Conservation (phyloP, 92 coral and sea anemone species). For the Zoanthus gigantus region DNA sequence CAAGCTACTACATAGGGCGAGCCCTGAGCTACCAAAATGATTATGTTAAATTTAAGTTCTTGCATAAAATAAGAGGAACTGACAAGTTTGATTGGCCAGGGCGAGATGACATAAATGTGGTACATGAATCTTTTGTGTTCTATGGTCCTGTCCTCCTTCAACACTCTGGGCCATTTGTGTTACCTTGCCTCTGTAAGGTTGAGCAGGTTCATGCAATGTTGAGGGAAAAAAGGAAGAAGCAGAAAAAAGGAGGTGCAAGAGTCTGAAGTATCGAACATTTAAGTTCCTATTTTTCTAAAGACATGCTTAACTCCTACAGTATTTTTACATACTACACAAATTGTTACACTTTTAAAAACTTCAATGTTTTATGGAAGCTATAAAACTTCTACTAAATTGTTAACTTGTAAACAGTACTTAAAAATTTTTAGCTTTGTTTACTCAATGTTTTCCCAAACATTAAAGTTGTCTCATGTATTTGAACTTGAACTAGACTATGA, state of each 20-base stretch:
- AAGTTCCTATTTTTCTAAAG: slow-evolving; percentile 5
- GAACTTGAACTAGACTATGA: slow-evolving; percentile 8
- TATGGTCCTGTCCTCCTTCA: slow-evolving; percentile 42
- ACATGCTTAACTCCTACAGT: neutral
- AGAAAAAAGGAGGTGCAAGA: slow-evolving; percentile 27
- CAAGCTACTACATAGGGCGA: slow-evolving; percentile 19
- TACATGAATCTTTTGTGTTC: slow-evolving; percentile 19
- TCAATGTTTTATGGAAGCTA: neutral
- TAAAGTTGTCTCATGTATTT: slow-evolving; percentile 6
- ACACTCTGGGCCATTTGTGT: slow-evolving; percentile 21
- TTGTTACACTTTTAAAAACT: neutral
- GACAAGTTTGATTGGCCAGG: slow-evolving; percentile 41
- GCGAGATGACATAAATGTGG: slow-evolving; percentile 29
- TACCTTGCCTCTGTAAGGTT: slow-evolving; percentile 21
- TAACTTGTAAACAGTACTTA: neutral
- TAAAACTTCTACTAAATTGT: neutral
- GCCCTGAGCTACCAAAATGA: neutral
- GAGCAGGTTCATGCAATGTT: neutral
- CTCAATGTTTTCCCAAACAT: slow-evolving; percentile 17
- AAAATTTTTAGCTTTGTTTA: neutral
- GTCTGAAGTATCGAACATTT: slow-evolving; percentile 5
- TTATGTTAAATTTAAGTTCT: slow-evolving; percentile 4
- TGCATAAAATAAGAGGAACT: slow-evolving; percentile 14
- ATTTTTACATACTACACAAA: slow-evolving; percentile 11
- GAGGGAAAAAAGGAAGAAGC: slow-evolving; percentile 17